A percentile compares a stretch with the other conserved stretches of the same genome.
Evolutionary conservation across 2,113 vertebrate species (phyloP).

Genomic region (Regulus satrapa): DNA sequence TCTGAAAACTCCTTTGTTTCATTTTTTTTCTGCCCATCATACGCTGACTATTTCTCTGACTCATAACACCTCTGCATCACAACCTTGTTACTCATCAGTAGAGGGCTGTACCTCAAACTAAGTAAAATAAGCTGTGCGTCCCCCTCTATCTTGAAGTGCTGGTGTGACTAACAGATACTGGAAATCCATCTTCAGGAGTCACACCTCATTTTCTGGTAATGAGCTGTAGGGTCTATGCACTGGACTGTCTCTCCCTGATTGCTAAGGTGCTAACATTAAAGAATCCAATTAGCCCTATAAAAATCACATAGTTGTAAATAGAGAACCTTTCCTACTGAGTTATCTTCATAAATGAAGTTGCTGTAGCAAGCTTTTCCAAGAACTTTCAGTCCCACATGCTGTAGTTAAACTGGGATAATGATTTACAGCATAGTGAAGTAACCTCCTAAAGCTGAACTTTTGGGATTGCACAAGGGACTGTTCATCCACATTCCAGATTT

Average conservation of each 20-base stretch:
- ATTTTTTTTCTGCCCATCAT: not conserved
- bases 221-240: not conserved
- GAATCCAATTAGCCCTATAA: not conserved
- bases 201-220: slow-evolving; percentile 51
- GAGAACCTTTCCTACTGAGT: not conserved
- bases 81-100: not conserved
- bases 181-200: slow-evolving; percentile 42
- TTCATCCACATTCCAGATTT: slow-evolving; percentile 60
- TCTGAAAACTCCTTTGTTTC: not conserved
- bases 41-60: not conserved
- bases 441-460: slow-evolving; percentile 61
- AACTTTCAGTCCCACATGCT: not conserved
- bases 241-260: slow-evolving; percentile 20
- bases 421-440: slow-evolving; percentile 54
- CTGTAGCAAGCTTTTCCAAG: slow-evolving; percentile 23
- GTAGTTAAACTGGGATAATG: slow-evolving; percentile 42
- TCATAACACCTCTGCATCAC: not conserved
- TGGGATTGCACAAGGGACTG: slow-evolving; percentile 57
- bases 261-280: slow-evolving; percentile 33
- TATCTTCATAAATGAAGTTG: slow-evolving; percentile 48
- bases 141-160: slow-evolving; percentile 12
- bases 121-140: not conserved
- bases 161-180: not conserved
- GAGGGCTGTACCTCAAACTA: not conserved
- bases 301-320: slow-evolving; percentile 12